phyloP scores from a whole-genome alignment of 2,888 invertebrate species.

The Drosophila testacea region DNA sequence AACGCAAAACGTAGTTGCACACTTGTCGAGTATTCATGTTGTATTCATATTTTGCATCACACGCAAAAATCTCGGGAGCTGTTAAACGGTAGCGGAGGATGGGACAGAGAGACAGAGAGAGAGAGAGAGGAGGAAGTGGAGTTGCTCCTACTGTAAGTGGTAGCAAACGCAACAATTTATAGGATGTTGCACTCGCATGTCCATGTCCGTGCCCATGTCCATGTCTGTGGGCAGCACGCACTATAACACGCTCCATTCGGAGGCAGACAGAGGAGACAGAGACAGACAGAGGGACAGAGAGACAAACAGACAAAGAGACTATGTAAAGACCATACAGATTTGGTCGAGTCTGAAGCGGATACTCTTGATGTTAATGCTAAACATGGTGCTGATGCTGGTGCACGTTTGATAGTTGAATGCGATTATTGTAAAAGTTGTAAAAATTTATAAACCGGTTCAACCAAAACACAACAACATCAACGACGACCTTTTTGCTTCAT shows the following conservation, averaged over 20 bases:
- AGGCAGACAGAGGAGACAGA: neutral
- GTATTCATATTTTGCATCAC: slow-evolving; percentile 76
- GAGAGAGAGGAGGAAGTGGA: slow-evolving; percentile 13
- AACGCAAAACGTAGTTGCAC: slow-evolving; percentile 62
- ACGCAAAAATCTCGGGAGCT: slow-evolving; percentile 64
- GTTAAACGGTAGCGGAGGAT: slow-evolving; percentile 18
- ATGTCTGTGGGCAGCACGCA: slow-evolving; percentile 67
- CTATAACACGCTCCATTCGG: slow-evolving; percentile 55
- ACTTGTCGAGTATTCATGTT: slow-evolving; percentile 78
- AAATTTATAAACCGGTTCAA: slow-evolving; percentile 65
- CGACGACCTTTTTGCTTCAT: slow-evolving; percentile 57
- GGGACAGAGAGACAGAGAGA: neutral
- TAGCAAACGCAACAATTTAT: slow-evolving; percentile 72
- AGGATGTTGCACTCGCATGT: slow-evolving; percentile 67
- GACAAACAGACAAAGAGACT: neutral
- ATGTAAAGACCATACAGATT: slow-evolving; percentile 28
- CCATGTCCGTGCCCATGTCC: slow-evolving; percentile 65
- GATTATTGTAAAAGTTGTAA: slow-evolving; percentile 73
- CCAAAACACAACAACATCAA: neutral
- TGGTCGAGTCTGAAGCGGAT: slow-evolving; percentile 41
- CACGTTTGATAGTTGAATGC: slow-evolving; percentile 63
- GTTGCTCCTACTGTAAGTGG: slow-evolving; percentile 43
- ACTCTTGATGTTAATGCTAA: slow-evolving; percentile 61
- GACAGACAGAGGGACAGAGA: neutral
- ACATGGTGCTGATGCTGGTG: slow-evolving; percentile 44